A percentile compares a stretch with the other conserved stretches of the same genome.
phyloP scores from a whole-genome alignment of 1,140 invertebrate genomes.

The Neodiprion lecontei region DNA sequence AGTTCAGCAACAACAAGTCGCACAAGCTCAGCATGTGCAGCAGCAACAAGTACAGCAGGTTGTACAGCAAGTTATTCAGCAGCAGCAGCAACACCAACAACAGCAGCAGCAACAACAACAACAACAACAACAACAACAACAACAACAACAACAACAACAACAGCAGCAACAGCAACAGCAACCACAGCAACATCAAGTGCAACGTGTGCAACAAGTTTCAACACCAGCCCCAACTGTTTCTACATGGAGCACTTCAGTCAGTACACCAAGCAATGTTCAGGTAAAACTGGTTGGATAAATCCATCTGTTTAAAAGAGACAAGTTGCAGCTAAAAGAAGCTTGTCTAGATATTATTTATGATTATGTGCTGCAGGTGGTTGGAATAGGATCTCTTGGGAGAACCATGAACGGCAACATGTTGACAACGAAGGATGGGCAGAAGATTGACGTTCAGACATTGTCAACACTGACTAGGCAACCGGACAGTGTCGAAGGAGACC shows the following conservation, averaged over 20 bases:
- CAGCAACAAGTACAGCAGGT: conserved; percentile 41
- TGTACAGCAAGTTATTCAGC: conserved; percentile 35
- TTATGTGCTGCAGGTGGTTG: conserved; percentile 47
- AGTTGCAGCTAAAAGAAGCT: background rate
- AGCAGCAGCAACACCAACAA: conserved; percentile 41
- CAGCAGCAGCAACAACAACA: conserved; percentile 35
- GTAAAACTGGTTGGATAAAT: conserved; percentile 29
- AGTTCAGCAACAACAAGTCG: conserved; percentile 29
- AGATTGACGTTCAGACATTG: conserved; percentile 56
- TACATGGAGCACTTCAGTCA: conserved; percentile 54
- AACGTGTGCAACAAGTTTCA: conserved; percentile 54
- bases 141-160: conserved; percentile 47
- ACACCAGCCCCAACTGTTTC: conserved; percentile 53
- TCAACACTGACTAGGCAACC: conserved; percentile 49
- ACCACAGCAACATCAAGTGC: conserved; percentile 45
- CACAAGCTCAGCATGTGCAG: conserved; percentile 53
- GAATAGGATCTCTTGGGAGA: conserved; percentile 50
- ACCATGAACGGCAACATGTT: conserved; percentile 45
- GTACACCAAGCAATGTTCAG: conserved; percentile 55
- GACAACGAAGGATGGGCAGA: conserved; percentile 58
- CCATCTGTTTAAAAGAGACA: background rate
- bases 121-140: conserved; percentile 43
- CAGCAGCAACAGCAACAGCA: conserved; percentile 61
- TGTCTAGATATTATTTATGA: conserved; percentile 11
- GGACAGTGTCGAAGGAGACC: conserved; percentile 48